These are phyloP conservation scores for Megalurothrips usitatus DNA, from an alignment of 2,888 invertebrate species.

Conservation along the genomic window DNA sequence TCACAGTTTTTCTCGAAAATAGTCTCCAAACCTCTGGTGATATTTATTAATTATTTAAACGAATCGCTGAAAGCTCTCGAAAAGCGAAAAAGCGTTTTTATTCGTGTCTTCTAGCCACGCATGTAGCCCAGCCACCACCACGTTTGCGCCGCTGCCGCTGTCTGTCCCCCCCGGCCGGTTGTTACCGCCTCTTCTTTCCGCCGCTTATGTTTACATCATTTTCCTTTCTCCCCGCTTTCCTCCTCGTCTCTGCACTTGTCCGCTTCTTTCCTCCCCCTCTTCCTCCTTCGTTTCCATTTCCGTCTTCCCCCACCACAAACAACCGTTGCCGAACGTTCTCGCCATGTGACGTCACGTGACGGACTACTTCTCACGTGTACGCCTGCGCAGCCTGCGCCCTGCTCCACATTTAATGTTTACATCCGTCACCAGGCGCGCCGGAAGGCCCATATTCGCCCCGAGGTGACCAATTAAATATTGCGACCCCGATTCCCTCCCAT, in stretches of 20 bases:
- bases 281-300: not conserved
- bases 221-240: not conserved
- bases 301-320: not conserved
- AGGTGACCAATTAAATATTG: not conserved
- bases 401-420: slow-evolving; percentile 37
- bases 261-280: not conserved
- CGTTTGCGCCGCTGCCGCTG: no score
- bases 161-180: no score
- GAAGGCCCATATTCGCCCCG: not conserved
- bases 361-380: not conserved
- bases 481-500: no score
- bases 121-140: no score
- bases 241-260: not conserved
- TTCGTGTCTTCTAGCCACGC: no score
- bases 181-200: not conserved
- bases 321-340: not conserved
- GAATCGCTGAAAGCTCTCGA: no score
- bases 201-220: not conserved
- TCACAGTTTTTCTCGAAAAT: no score
- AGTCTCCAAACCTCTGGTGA: no score
- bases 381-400: slow-evolving; percentile 20
- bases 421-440: slow-evolving; percentile 29
- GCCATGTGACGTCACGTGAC: slow-evolving; percentile 21
- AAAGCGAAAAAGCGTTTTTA: no score
- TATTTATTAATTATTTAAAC: no score